Evolutionary conservation across 2,113 vertebrate species (phyloP).

Genomic region (Labrus mixtus): DNA sequence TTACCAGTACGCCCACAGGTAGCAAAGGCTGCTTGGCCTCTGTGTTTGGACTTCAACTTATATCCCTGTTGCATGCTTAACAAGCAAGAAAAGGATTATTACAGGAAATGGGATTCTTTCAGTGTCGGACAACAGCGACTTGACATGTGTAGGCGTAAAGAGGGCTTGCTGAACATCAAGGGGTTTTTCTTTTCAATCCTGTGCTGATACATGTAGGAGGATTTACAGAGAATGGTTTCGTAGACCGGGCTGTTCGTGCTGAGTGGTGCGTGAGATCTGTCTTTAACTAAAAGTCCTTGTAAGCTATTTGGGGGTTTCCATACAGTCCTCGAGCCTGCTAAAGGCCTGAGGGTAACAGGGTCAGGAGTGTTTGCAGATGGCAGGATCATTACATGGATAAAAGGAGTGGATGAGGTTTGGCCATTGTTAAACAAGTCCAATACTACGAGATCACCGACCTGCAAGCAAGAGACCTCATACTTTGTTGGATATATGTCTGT

Average conservation of each 20-base stretch:
- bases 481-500: too few species aligned
- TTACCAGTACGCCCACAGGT: not conserved
- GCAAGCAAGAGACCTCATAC: too few species aligned
- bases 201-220: conserved; percentile 23
- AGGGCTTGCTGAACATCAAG: conserved; percentile 23
- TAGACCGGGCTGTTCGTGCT: not conserved
- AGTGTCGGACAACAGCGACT: conserved; percentile 23
- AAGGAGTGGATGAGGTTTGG: conserved; percentile 3
- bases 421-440: conserved; percentile 21
- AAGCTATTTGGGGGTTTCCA: conserved; percentile 31
- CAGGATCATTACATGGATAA: conserved; percentile 26
- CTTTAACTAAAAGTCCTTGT: not conserved
- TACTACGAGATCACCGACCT: not conserved
- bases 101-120: conserved; percentile 48
- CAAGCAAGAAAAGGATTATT: conserved; percentile 55
- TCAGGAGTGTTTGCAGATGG: conserved; percentile 50
- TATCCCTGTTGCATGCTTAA: conserved; percentile 40
- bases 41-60: conserved; percentile 40
- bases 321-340: conserved; percentile 16
- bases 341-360: conserved; percentile 41
- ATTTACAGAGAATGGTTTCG: not conserved
- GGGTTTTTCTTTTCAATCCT: conserved; percentile 32
- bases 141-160: conserved; percentile 45
- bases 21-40: not conserved
- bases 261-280: not conserved